phyloP scores from a whole-genome alignment of 64 coral and sea anemone genomes.

The Montipora capricornis region DNA sequence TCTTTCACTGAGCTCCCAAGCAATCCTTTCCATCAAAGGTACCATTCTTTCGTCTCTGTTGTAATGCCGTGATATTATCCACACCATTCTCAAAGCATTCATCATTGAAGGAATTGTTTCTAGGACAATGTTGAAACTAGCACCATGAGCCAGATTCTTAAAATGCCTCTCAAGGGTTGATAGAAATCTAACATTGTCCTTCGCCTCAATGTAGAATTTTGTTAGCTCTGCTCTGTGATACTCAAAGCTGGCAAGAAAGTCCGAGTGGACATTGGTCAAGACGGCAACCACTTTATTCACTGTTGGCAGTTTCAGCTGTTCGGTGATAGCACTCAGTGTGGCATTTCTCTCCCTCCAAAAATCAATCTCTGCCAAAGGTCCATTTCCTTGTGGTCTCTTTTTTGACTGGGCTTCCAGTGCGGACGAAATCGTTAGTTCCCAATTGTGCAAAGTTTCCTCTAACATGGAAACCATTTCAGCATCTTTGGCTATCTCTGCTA shows the following conservation, averaged over 20 bases:
- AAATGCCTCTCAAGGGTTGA: slow-evolving; percentile 97
- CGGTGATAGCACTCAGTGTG: slow-evolving; percentile 92
- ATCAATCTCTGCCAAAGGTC: slow-evolving; percentile 98
- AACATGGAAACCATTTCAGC: slow-evolving; percentile 64
- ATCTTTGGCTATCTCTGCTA: slow-evolving; percentile 87
- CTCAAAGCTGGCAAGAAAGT: slow-evolving; percentile 91
- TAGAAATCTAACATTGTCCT: slow-evolving; percentile 97
- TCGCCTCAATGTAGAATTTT: slow-evolving; percentile 96
- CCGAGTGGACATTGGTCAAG: slow-evolving; percentile 77
- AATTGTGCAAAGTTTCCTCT: slow-evolving; percentile 95
- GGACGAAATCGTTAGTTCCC: slow-evolving; percentile 94
- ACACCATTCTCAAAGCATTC: slow-evolving; percentile 99
- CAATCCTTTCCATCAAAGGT: slow-evolving; percentile 98
- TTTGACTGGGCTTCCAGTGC: slow-evolving; percentile 92
- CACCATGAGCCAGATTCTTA: slow-evolving; percentile 97
- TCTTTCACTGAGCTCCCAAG: slow-evolving; percentile 97
- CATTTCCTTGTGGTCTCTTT: slow-evolving; percentile 96
- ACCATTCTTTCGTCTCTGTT: slow-evolving; percentile 99
- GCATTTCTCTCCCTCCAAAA: slow-evolving; percentile 99
- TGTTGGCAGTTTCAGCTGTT: slow-evolving; percentile 94
- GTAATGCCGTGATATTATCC: slow-evolving; percentile 99
- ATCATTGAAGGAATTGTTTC: slow-evolving; percentile 99
- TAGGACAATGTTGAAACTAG: slow-evolving; percentile 94
- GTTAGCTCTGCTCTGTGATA: slow-evolving; percentile 95
- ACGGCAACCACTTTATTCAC: slow-evolving; percentile 91